These are phyloP conservation scores for Australoheros scitulus DNA, from an alignment of 2,113 vertebrate species.

Conservation along the genomic window DNA sequence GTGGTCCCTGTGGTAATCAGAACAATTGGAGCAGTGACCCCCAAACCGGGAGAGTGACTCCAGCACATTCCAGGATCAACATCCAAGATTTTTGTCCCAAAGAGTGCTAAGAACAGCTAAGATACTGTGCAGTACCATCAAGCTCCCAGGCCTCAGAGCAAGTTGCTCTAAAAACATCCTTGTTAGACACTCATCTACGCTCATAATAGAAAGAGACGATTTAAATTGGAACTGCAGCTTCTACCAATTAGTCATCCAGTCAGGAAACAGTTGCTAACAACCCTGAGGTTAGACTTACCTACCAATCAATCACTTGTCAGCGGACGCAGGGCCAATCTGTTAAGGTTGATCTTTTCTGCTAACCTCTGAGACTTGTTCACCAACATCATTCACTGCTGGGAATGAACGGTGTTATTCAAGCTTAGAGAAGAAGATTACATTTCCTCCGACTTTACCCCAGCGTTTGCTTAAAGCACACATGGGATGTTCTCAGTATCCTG, in stretches of 20 bases:
- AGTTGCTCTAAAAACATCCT: conserved; percentile 5
- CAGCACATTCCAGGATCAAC: not conserved
- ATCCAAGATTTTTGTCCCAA: too few species aligned
- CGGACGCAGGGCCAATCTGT: conserved; percentile 39
- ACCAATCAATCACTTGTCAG: conserved; percentile 56
- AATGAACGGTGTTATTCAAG: conserved; percentile 29
- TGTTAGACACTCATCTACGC: conserved; percentile 26
- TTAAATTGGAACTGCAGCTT: conserved; percentile 18
- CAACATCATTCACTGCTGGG: conserved; percentile 49
- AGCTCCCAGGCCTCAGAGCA: not conserved
- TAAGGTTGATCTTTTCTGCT: conserved; percentile 30
- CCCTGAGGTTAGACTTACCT: conserved; percentile 54
- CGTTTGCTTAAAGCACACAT: conserved; percentile 26
- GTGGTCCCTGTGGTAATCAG: not conserved
- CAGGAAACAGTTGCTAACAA: conserved; percentile 46
- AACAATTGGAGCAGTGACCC: not conserved
- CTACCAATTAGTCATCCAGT: conserved; percentile 49
- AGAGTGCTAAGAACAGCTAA: too few species aligned
- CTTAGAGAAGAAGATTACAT: conserved; percentile 39
- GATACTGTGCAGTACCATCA: not conserved
- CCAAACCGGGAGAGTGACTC: not conserved
- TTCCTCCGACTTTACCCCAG: conserved; percentile 14
- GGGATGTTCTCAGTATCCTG: conserved; percentile 14
- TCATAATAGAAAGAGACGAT: conserved; percentile 12
- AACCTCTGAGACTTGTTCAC: conserved; percentile 37